A percentile compares a stretch with the other conserved stretches of the same genome.
phyloP scores from a whole-genome alignment of 2,113 vertebrate genomes.

The Saimiri boliviensis region DNA sequence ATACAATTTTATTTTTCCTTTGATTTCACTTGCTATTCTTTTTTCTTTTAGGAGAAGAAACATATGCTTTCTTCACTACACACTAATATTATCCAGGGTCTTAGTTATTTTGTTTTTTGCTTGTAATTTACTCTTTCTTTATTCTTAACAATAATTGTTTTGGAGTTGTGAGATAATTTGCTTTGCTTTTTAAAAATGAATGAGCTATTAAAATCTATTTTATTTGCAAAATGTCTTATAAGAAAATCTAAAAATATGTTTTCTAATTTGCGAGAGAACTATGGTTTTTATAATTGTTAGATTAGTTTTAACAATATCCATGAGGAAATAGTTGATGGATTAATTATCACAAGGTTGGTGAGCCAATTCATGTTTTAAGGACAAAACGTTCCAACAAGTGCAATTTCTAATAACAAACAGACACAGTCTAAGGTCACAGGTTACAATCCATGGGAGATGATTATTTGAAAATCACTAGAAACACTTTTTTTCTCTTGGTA shows the following conservation, averaged over 20 bases:
- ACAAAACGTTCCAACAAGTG: not conserved
- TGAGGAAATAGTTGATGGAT: not conserved
- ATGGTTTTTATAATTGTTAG: not conserved
- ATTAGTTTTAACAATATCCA: constrained; percentile 30
- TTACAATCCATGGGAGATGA: not conserved
- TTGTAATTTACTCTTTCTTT: not conserved
- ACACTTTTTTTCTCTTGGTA: constrained; percentile 18
- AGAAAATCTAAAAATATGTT: constrained; percentile 21
- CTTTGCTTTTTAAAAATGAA: constrained; percentile 44
- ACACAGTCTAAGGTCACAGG: not conserved
- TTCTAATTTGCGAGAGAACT: not conserved
- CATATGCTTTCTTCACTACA: not conserved
- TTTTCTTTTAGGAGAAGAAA: not conserved
- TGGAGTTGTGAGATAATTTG: not conserved
- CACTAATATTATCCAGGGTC: not conserved
- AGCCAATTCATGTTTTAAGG: constrained; percentile 47
- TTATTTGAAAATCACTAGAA: constrained; percentile 48
- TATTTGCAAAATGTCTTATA: constrained; percentile 30
- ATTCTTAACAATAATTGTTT: not conserved
- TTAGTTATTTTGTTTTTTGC: not conserved
- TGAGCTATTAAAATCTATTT: not conserved
- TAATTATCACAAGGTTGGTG: constrained; percentile 20
- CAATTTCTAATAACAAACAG: constrained; percentile 5
- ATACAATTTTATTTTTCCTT: not conserved
- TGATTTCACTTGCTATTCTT: not conserved